Evolutionary conservation across 2,888 invertebrate species (phyloP), one percentile per base, ranked within the genome.

Genomic region (Dryobotodes eremita): DNA sequence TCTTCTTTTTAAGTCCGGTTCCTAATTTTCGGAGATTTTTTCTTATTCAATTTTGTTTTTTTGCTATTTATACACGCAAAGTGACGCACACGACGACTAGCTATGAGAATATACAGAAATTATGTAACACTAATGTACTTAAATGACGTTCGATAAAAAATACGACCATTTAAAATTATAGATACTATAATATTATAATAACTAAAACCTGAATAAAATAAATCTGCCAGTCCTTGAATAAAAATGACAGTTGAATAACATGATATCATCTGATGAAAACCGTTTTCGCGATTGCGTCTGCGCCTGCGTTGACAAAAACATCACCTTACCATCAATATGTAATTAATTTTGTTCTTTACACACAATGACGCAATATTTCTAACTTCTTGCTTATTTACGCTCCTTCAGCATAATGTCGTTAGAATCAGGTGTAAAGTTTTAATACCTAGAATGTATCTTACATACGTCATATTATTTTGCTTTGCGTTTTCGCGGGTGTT

Each of bases 361-460:
- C 88, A 86, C 53, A 86, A 88, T 92, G 92, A 92, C 89, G 92
- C 90, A 92, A 92, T 86, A 86, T 78, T 78, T 85, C 50, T 83
- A 75, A 50, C 64, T 72, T 75, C 80, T 92, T 92, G 80, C 88
- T 61, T 26, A 10, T 70, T 68, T 42, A n/a, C 55, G 87, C 75
- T 53, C 8, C 36, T 42, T 85, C 70, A 76, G 85, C 74, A 42
- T 73, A 64, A 68, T 48, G 26, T 62, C 57, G 17, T 70, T 77
- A 50, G 42, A 74, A 31, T 53, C 23, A 74, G 68, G 64, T 75
- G 55, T 68, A 80, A 66, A 59, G 5, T 53, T 42, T 68, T 8
- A 17, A 61, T 26, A 53, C 80, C 46, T 53, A 31, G 3, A 65
- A 42, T 69, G n/a, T 48, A 46, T n/a, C 6, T 11, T 46, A 31